Base-by-base conservation (phyloP, 2,888 invertebrate species). In the Hypena proboscidalis region DNA sequence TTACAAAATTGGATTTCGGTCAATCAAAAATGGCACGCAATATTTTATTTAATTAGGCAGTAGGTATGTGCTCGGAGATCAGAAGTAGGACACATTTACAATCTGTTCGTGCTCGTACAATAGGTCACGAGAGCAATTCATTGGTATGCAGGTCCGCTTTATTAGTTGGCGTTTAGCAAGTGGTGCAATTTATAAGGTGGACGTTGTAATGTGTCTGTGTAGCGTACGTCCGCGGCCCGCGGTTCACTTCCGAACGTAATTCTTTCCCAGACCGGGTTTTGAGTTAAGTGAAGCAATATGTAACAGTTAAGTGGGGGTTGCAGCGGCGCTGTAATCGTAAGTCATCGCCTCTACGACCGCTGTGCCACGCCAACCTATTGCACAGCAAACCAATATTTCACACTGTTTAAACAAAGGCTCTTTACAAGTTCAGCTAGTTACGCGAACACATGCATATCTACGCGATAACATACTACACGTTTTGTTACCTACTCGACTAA, bases 261-360 rank as follows among this genome's bases (percentile, higher is more conserved):
- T 78, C 80, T 83, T 82, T 74, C 67, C 60, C 52, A 59, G 65
- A 66, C 74, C 69, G 69, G 69, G 73, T 76, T 84, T 78, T 77
- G 75, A 84, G 80, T 82, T 84, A 83, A 82, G 82, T 79, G 74
- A 77, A 75, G 82, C 80, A 77, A 83, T 84, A 79, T 74, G 80
- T 83, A 82, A 80, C 76, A 67, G 75, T 79, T 82, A 83, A 84
- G 81, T 83, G 80, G 70, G 76, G 75, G 78, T 69, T 78, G 79
- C 78, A 74, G 64, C 66, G 64, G 52, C 26, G 41, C 55, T 68
- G 72, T 72, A 73, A 69, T 69, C 75, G 77, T 84, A 82, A 83
- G 80, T 82, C 83, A 83, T 80, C 76, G 82, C 71, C 66, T 79
- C 70, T 54, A 64, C 63, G 66, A 70, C 63, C 69, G 66, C 63